phyloP scores from a whole-genome alignment of 2,888 invertebrate species.

The Pseudococcus jackbeardsleyi region DNA sequence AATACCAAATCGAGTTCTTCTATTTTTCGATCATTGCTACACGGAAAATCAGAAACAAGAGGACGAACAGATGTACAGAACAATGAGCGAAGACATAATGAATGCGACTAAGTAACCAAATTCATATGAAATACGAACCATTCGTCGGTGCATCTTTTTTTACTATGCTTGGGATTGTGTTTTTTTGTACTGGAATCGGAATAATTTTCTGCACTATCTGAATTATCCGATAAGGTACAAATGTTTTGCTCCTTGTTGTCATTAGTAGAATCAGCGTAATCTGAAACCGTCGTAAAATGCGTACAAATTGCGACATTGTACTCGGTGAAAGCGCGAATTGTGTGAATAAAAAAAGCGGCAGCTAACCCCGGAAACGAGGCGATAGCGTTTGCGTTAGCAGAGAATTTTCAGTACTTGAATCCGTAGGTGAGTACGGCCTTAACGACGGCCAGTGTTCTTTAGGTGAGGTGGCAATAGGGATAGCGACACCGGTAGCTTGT shows the following conservation, averaged over 20 bases:
- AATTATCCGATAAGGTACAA: constrained; percentile 54
- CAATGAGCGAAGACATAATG: not conserved
- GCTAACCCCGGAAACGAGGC: too few species aligned
- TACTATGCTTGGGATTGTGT: constrained; percentile 58
- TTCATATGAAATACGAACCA: not conserved
- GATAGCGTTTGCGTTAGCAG: not conserved
- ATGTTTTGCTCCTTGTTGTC: constrained; percentile 51
- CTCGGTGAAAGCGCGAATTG: too few species aligned
- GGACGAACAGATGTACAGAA: not conserved
- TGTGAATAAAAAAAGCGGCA: not conserved
- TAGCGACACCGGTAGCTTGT: not conserved
- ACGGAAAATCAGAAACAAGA: too few species aligned
- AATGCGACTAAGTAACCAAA: not conserved
- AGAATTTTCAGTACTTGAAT: constrained; percentile 52
- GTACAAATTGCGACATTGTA: too few species aligned
- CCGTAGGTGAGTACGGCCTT: constrained; percentile 51
- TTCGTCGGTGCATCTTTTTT: constrained; percentile 52
- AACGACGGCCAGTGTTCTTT: constrained; percentile 59
- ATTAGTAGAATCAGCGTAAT: constrained; percentile 55
- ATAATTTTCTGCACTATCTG: constrained; percentile 59
- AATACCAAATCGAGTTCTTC: constrained; percentile 49
- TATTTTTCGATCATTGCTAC: constrained; percentile 10
- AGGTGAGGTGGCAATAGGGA: not conserved
- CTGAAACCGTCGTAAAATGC: not conserved
- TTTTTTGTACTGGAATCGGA: constrained; percentile 50